A percentile compares a stretch with the other conserved stretches of the same genome.
phyloP scores from a whole-genome alignment of 2,797 vertebrate genomes.

The Prionace glauca region DNA sequence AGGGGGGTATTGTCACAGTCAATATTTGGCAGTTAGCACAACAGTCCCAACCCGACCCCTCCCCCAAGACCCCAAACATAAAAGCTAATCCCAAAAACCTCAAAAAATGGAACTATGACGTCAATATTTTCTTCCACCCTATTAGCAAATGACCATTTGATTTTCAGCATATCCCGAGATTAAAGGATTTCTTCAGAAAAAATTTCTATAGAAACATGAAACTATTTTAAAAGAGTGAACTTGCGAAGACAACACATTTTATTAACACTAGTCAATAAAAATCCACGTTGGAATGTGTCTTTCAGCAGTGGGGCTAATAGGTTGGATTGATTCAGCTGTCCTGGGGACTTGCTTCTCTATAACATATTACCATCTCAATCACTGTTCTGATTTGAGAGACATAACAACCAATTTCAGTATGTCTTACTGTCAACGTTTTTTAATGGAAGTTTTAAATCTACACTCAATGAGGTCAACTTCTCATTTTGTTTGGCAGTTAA shows the following conservation, averaged over 20 bases:
- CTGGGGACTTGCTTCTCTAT: not conserved
- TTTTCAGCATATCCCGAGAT: not conserved
- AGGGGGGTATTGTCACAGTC: not conserved
- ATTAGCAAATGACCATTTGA: not conserved
- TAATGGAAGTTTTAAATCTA: not conserved
- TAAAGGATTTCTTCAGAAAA: not conserved
- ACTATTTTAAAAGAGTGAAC: not conserved
- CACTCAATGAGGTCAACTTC: not conserved
- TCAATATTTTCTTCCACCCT: not conserved
- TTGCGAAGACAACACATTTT: not conserved
- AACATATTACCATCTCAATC: not conserved
- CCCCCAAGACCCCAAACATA: not conserved
- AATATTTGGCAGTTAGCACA: not conserved
- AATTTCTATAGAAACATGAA: not conserved
- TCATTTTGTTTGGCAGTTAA: conserved; percentile 30
- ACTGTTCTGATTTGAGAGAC: not conserved
- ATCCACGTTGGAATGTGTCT: not conserved
- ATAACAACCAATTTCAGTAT: not conserved
- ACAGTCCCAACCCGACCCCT: not conserved
- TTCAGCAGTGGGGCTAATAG: not conserved
- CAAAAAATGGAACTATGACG: not conserved
- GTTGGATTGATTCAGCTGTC: not conserved
- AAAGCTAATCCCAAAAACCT: not conserved
- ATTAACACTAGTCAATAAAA: not conserved
- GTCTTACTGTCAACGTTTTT: not conserved